Percentiles rank a stretch among this genome's conserved stretches.
phyloP scores from a whole-genome alignment of 2,113 vertebrate genomes.

The Vidua chalybeata region DNA sequence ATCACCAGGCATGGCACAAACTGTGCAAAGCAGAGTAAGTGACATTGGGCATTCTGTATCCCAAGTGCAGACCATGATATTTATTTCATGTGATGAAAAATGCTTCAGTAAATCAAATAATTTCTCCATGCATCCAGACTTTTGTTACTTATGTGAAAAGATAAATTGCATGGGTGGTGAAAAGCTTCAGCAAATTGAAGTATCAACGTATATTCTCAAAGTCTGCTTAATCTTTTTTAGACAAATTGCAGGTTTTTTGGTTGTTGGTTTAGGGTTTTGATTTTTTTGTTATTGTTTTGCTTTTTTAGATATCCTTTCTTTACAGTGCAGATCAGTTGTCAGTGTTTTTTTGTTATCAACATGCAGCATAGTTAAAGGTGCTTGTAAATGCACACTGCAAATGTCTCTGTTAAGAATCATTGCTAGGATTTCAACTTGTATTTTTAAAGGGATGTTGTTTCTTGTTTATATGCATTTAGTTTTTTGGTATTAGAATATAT shows the following conservation, averaged over 20 bases:
- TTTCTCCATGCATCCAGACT: neutral
- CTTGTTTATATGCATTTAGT: neutral
- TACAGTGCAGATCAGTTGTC: neutral
- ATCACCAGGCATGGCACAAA: constrained; percentile 82
- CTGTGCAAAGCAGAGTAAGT: constrained; percentile 83
- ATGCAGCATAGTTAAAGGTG: neutral
- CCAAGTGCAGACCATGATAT: neutral
- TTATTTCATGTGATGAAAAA: neutral
- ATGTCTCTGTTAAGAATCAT: neutral
- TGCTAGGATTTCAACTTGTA: neutral
- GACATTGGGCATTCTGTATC: neutral
- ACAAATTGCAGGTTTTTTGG: neutral
- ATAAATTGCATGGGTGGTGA: neutral
- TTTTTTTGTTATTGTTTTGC: neutral
- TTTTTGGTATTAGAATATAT: neutral
- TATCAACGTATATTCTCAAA: neutral
- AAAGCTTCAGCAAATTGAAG: neutral
- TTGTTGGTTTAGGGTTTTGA: neutral
- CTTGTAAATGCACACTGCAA: neutral
- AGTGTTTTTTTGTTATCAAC: neutral
- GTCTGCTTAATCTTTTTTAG: neutral
- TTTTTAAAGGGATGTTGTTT: neutral
- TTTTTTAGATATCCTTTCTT: neutral
- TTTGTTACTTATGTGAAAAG: neutral
- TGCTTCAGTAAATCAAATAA: neutral